Percentiles rank a stretch among this genome's conserved stretches.
Evolutionary conservation across 2,888 invertebrate genomes (phyloP).

Genomic region (Junonia oenone): DNA sequence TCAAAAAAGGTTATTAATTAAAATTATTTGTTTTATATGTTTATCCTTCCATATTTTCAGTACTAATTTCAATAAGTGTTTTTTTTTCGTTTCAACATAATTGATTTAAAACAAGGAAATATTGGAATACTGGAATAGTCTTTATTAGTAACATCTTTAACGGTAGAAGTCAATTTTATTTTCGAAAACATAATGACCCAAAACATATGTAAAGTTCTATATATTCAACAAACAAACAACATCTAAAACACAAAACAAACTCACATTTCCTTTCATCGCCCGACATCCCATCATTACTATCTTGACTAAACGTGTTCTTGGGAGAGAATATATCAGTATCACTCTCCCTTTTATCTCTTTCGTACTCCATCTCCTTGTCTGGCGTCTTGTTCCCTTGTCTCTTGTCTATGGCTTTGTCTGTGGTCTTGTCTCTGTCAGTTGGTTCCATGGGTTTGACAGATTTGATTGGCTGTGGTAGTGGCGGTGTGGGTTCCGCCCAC

Average conservation of each 20-base stretch:
- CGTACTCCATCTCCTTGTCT: slow-evolving; percentile 51
- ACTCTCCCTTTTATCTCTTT: slow-evolving; percentile 49
- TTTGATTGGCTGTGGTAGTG: slow-evolving; percentile 45
- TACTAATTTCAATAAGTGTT: too few relatives aligned
- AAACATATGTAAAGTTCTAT: too few relatives aligned
- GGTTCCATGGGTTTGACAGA: slow-evolving; percentile 33
- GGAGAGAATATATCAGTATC: slow-evolving; percentile 64
- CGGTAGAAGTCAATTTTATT: too few relatives aligned
- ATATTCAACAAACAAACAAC: too few relatives aligned
- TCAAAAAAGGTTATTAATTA: too few relatives aligned
- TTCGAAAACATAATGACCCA: too few relatives aligned
- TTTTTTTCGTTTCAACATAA: too few relatives aligned
- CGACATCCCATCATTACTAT: slow-evolving; percentile 69
- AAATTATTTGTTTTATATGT: too few relatives aligned
- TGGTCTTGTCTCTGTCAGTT: slow-evolving; percentile 34
- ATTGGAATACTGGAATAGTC: too few relatives aligned
- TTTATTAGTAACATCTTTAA: too few relatives aligned
- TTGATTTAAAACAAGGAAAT: too few relatives aligned
- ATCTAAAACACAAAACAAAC: background rate
- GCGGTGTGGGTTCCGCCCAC: slow-evolving; percentile 82
- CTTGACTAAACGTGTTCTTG: slow-evolving; percentile 59
- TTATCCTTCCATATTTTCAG: too few relatives aligned
- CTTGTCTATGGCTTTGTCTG: slow-evolving; percentile 35
- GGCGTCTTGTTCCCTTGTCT: slow-evolving; percentile 41
- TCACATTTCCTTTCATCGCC: slow-evolving; percentile 62